These are phyloP conservation scores for Chloropsis cyanopogon DNA, from an alignment of 2,113 vertebrate species.

Conservation along the genomic window DNA sequence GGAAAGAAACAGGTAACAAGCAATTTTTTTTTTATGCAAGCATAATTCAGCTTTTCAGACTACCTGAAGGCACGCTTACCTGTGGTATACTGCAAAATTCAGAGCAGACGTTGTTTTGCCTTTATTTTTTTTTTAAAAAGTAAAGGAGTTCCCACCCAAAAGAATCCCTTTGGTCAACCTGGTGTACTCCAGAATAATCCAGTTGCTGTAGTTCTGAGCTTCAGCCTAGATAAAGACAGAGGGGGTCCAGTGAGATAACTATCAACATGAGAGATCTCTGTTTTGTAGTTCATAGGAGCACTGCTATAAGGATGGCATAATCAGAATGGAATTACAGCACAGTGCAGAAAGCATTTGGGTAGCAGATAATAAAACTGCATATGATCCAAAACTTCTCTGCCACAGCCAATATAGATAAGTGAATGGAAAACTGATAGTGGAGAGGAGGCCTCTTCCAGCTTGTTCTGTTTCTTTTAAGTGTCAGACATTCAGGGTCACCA, in stretches of 20 bases:
- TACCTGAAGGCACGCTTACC: neutral
- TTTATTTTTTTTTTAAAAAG: neutral
- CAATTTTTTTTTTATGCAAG: neutral
- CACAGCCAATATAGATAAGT: neutral
- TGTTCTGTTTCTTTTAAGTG: neutral
- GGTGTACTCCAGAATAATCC: neutral
- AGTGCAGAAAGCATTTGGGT: neutral
- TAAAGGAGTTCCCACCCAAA: neutral
- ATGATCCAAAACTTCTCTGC: neutral
- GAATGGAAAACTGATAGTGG: neutral
- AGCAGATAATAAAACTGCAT: neutral
- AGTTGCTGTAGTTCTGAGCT: neutral
- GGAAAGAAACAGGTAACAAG: neutral
- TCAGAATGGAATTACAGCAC: neutral
- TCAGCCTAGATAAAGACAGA: neutral
- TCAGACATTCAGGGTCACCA: neutral
- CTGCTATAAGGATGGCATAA: neutral
- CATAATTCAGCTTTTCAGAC: neutral
- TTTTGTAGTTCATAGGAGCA: neutral
- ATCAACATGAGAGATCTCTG: neutral
- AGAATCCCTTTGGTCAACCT: neutral
- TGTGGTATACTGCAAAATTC: neutral
- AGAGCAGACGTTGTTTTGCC: neutral
- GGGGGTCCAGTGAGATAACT: neutral
- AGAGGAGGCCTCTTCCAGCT: neutral